These are phyloP conservation scores for Hippotragus niger DNA, from an alignment of 2,113 vertebrate genomes.

Conservation along the genomic window DNA sequence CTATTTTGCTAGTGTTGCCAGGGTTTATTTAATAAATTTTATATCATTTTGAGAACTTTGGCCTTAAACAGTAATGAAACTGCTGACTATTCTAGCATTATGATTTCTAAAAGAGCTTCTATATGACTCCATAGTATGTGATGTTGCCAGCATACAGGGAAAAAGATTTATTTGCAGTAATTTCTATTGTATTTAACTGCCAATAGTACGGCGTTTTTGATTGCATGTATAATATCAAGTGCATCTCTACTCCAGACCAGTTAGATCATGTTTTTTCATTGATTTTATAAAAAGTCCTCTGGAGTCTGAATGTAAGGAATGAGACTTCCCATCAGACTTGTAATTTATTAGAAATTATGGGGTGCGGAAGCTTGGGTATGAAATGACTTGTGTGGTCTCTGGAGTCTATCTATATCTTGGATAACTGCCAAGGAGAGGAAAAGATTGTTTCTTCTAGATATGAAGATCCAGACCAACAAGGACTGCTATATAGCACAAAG, in stretches of 20 bases:
- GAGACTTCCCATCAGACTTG: background rate
- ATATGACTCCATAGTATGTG: rapidly evolving
- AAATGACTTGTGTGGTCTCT: background rate
- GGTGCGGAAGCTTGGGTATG: background rate
- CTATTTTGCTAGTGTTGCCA: background rate
- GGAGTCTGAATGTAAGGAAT: background rate
- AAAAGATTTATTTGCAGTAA: background rate
- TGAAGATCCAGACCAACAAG: background rate
- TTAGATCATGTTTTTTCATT: background rate
- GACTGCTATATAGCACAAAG: background rate
- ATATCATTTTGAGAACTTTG: conserved; percentile 14
- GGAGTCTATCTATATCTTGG: background rate
- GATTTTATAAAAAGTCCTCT: background rate
- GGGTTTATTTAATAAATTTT: conserved; percentile 51
- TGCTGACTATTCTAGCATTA: background rate
- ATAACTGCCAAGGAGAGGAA: background rate
- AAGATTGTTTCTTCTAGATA: background rate
- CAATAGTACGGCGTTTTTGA: background rate
- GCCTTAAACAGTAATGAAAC: conserved; percentile 23
- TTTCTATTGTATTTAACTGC: conserved; percentile 1
- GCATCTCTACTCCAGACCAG: background rate
- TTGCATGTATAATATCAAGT: conserved; percentile 4
- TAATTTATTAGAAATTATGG: background rate
- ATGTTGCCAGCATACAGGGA: background rate
- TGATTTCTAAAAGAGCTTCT: conserved; percentile 16